Conservation (phyloP, 2,888 invertebrate species). For the Leptinotarsa peninsularis region DNA sequence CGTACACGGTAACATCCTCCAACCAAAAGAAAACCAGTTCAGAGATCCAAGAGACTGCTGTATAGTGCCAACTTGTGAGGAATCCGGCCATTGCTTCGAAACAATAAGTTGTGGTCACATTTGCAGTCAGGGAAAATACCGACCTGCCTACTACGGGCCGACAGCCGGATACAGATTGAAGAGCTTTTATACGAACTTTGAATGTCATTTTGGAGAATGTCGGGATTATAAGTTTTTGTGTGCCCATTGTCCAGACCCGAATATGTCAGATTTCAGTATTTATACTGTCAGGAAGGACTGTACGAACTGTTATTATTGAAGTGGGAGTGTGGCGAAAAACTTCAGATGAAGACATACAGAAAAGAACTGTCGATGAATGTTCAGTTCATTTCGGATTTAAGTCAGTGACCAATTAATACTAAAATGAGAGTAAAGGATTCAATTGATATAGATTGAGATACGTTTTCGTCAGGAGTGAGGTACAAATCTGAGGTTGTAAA, state of each 20-base stretch:
- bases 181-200: slow-evolving; percentile 41
- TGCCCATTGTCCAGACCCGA: slow-evolving; percentile 48
- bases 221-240: slow-evolving; percentile 45
- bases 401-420: no score
- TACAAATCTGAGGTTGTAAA: no score
- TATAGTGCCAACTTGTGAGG: slow-evolving; percentile 45
- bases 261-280: slow-evolving; percentile 43
- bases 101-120: slow-evolving; percentile 43
- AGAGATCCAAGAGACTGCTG: slow-evolving; percentile 41
- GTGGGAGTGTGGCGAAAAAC: not conserved
- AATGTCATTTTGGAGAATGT: slow-evolving; percentile 51
- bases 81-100: slow-evolving; percentile 39
- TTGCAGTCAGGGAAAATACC: slow-evolving; percentile 42
- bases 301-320: slow-evolving; percentile 38
- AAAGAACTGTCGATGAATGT: no score
- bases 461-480: no score
- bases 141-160: slow-evolving; percentile 34
- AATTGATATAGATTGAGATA: no score
- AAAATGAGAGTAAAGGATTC: no score
- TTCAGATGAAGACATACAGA: not conserved
- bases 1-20: slow-evolving; percentile 22
- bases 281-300: slow-evolving; percentile 42
- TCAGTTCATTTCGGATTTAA: no score
- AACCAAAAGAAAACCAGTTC: slow-evolving; percentile 24
- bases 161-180: slow-evolving; percentile 48